Base-by-base conservation (phyloP, 2,888 invertebrate genomes). In the Mylabris sibirica region DNA sequence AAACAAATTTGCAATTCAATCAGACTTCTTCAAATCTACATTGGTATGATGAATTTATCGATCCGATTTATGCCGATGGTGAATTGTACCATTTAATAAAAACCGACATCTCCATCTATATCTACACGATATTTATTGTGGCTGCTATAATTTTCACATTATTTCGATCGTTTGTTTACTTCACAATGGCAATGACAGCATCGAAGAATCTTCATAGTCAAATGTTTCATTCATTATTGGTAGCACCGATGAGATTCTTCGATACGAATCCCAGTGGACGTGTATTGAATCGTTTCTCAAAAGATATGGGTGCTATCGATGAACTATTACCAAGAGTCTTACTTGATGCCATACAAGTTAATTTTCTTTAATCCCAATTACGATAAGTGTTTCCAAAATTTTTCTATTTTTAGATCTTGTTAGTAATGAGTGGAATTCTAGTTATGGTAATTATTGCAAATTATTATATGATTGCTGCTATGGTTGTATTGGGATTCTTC, bases 211-310 rank as follows among this genome's bases (percentile, higher is more conserved):
- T 96, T 0, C 96, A 96, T 84, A 90, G 91, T 76, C 85, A 84
- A 17, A 95, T 96, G 93, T 94, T 96, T 82, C 85, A 89, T 26
- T 88, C 90, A 72, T 88, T 96, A 44, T 82, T 95, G 4, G 74
- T 77, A 59, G 85, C 88, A 0, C 87, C 88, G 1, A 89, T 92
- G 85, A 81, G 88, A 66, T 96, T 96, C 83, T 96, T 95, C 81
- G 94, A 96, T 79, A 90, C 89, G 0, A 96, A 96, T 83, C 94
- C 95, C 3, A 90, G 91, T 75, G 93, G 93, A 49, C 87, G 92
- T 63, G 92, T 96, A 70, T 86, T 96, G 59, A 92, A 92, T 73
- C 74, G 95, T 72, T 95, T 96, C 79, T 92, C 95, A 0, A 95
- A 95, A 81, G 95, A 96, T 79, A 89, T 94, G 80, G 93, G 93